Base-by-base conservation (phyloP, 2,113 vertebrate genomes). In the Hoplias malabaricus region DNA sequence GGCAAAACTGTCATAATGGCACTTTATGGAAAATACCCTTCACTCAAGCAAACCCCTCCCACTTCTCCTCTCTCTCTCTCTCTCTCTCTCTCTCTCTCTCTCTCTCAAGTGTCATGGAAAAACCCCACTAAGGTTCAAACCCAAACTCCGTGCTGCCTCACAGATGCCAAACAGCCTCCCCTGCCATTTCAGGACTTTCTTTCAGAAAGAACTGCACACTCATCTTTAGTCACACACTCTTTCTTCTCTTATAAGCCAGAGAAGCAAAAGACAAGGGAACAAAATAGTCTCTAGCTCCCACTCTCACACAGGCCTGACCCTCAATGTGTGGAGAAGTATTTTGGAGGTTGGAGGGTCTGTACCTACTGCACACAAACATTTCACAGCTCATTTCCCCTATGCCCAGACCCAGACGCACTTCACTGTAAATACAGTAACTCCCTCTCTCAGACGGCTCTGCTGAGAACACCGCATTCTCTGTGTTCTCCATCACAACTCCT, bases 101-200 rank as follows among this genome's bases (percentile, higher is more conserved):
- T 12, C 42, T 19, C 10, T 46, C 72, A 90, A 85, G 72, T 89
- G 88, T 87, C 83, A 90, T 85, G 89, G 88, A 91, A 92, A 91
- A 90, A 29, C 86, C 86, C 84, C 80, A 79, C 87, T 83, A 82
- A 80, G 62, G 78, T 80, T 82, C 63, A 83, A 86, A 86, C 38
- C 78, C 76, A 83, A 75, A 85, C 80, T 82, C 84, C 69, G 73
- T 73, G 80, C 75, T 80, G 83, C 82, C 69, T 67, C 50, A 70
- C 50, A 34, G 73, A 69, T 21, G 31, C 46, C 12, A 31, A 6
- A 75, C 16, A 80, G 76, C 80, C 69, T 76, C 78, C 75, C 67
- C 83, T 82, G 80, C 80, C 73, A 25, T 57, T 80, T 78, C 1
- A 43, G 70, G 56, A 46, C 40, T n/a, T 54, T 69, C n/a, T n/a